A percentile compares a stretch with the other conserved stretches of the same genome.
These are phyloP conservation scores for Triops longicaudatus DNA, from an alignment of 1,140 invertebrate genomes.

Conservation along the genomic window DNA sequence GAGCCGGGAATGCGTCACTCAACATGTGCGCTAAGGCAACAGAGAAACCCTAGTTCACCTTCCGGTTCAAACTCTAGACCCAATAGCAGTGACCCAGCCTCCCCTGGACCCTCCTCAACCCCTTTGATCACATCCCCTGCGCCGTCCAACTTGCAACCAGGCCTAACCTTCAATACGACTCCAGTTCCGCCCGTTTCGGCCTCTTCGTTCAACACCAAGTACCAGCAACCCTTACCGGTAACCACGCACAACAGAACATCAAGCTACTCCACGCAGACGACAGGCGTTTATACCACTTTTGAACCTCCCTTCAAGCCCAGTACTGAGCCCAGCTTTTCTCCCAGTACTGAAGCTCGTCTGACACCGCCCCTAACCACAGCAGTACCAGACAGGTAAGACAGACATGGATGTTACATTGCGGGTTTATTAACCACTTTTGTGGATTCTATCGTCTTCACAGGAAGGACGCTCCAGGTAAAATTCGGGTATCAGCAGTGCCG, in stretches of 20 bases:
- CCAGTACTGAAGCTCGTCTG: neutral
- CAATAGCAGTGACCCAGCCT: neutral
- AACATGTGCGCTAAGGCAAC: neutral
- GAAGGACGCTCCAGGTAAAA: constrained; percentile 28
- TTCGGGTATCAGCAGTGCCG: constrained; percentile 29
- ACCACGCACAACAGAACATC: constrained; percentile 26
- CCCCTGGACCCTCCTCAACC: constrained; percentile 29
- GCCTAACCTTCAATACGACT: neutral
- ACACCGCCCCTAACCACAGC: neutral
- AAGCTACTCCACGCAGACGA: neutral
- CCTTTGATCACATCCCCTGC: neutral
- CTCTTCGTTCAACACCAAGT: constrained; percentile 30
- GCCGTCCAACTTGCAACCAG: neutral
- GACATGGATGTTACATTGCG: neutral
- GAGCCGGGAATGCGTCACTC: neutral
- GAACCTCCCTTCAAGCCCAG: neutral
- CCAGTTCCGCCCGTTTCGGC: neutral
- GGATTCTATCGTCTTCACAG: neutral
- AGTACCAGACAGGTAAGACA: neutral
- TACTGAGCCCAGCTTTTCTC: neutral
- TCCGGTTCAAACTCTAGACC: neutral
- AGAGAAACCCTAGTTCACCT: neutral
- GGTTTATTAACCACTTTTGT: no score
- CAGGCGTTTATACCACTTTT: neutral
- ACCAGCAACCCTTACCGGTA: constrained; percentile 30